Conservation (phyloP, 2,113 vertebrate species). For the Bucco capensis region DNA sequence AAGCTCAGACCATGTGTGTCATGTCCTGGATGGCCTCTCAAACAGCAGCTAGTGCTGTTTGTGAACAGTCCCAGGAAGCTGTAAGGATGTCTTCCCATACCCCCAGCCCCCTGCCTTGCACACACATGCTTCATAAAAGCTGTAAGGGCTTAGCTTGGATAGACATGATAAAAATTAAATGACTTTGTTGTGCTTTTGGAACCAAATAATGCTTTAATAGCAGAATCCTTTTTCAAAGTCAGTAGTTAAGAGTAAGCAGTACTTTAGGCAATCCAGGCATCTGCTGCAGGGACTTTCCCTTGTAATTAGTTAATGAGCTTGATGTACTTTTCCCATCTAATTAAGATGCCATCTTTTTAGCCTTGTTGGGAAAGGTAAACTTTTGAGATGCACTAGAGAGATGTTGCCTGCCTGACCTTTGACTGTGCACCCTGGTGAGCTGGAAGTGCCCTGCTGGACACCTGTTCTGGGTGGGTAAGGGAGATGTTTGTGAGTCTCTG, state of each 20-base stretch:
- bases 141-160: neutral
- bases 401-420: neutral
- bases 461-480: neutral
- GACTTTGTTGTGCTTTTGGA: conserved; percentile 25
- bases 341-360: conserved; percentile 14
- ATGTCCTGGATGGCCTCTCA: neutral
- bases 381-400: neutral
- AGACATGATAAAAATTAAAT: conserved; percentile 4
- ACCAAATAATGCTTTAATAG: conserved; percentile 45
- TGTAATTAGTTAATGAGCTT: conserved; percentile 56
- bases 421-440: neutral
- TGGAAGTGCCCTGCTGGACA: neutral
- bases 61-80: neutral
- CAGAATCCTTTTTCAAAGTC: conserved; percentile 48
- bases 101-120: neutral
- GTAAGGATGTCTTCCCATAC: neutral
- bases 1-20: neutral
- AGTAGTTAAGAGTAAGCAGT: conserved; percentile 7
- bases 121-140: neutral
- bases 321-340: conserved; percentile 47
- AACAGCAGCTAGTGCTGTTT: neutral
- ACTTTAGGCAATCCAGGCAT: conserved; percentile 44
- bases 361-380: neutral
- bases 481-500: neutral
- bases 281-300: conserved; percentile 62